Evolutionary conservation across 2,888 invertebrate genomes (phyloP), one percentile per base, ranked within the genome.

Genomic region (Biston stratarius): DNA sequence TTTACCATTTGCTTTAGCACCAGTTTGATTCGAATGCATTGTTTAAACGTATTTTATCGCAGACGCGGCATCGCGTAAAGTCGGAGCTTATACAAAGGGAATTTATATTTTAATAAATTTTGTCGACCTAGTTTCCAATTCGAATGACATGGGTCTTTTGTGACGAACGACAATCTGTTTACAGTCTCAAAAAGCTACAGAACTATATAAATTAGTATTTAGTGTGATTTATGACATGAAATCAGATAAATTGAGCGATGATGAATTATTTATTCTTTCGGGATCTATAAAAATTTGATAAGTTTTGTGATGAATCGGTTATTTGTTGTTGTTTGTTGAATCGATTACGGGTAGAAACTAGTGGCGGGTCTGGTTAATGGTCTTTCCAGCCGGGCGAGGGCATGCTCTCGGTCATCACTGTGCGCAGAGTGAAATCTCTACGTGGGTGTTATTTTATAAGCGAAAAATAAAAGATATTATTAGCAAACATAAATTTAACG

Each of bases 21-120:
- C 77, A 75, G 61, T 70, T 74, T 73, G 74, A 76, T 70, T 71
- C 68, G 72, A 76, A 74, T 81, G 77, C 80, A 79, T 71, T 72
- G 72, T 72, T 74, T 75, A 14, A 53, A 15, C 38, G 33, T 56
- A 8, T 58, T 57, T 71, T 69, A 75, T 61, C 57, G 42, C 38
- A 53, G 53, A 53, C 14, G 24, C 53, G 48, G 58, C 49, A 57
- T 55, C 48, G 62, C n/a, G 47, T 52, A 59, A 62, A 60, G 12
- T 63, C 51, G 42, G 38, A 51, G 24, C 58, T 40, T 45, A 15
- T 44, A 63, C 66, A 70, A 70, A 66, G 47, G 14, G 56, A 59
- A 60, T 56, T 40, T 60, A 63, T 62, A 67, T 63, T 38, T 67
- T 63, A 67, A 59, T 56, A 63, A 55, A 62, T 62, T 66, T 67